Evolutionary conservation across 2,113 vertebrate genomes (phyloP).

Genomic region (Seriola quinqueradiata): DNA sequence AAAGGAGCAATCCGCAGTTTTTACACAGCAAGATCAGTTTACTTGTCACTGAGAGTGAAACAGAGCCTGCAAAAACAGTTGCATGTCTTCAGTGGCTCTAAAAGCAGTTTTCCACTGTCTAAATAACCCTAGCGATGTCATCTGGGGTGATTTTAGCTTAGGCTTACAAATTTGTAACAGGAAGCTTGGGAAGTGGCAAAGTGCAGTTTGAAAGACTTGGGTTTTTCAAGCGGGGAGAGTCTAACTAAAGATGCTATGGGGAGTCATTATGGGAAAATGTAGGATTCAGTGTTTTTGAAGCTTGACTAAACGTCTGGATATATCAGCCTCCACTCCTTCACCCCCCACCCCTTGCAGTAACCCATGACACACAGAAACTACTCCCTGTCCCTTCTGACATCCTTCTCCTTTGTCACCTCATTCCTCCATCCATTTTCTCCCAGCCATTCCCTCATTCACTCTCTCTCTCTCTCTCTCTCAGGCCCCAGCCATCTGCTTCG

Average conservation of each 20-base stretch:
- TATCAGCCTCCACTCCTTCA: not conserved
- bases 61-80: too few species aligned
- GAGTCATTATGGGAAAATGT: not conserved
- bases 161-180: not conserved
- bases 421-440: constrained; percentile 31
- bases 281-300: not conserved
- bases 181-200: not conserved
- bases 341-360: too few species aligned
- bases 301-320: not conserved
- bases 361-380: not conserved
- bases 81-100: not conserved
- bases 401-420: constrained; percentile 35
- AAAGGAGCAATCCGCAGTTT: not conserved
- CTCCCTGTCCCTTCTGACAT: constrained; percentile 17
- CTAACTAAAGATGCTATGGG: not conserved
- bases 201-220: not conserved
- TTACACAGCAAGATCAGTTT: not conserved
- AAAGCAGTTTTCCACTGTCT: not conserved
- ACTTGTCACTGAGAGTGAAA: not conserved
- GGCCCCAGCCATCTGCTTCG: constrained; percentile 75
- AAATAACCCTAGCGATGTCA: not conserved
- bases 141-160: not conserved
- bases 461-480: constrained; percentile 23
- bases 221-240: not conserved
- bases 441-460: constrained; percentile 33